These are phyloP conservation scores for Ophthalmolycus amberensis DNA, from an alignment of 2,113 vertebrate species.

Conservation along the genomic window DNA sequence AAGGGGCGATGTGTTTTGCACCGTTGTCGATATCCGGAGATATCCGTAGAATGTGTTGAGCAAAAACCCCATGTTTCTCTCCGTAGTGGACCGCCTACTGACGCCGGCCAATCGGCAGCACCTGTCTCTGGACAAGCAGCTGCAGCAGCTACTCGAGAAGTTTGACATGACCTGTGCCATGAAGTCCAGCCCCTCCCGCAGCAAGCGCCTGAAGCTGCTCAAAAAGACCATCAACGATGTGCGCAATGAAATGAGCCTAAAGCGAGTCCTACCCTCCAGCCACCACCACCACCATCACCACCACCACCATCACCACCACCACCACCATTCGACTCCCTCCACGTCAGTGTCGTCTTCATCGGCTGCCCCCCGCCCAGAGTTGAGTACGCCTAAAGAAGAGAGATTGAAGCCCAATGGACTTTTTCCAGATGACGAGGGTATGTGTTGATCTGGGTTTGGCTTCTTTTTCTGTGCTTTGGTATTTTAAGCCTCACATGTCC, in stretches of 20 bases:
- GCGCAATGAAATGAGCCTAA: slow-evolving; percentile 89
- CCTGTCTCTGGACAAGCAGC: slow-evolving; percentile 91
- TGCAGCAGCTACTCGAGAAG: slow-evolving; percentile 93
- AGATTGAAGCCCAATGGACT: slow-evolving; percentile 59
- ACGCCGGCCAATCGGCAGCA: slow-evolving; percentile 88
- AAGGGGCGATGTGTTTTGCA: slow-evolving; percentile 57
- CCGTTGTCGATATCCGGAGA: neutral
- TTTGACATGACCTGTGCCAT: slow-evolving; percentile 93
- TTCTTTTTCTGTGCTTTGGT: neutral
- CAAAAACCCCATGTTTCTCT: neutral
- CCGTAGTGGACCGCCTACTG: slow-evolving; percentile 92
- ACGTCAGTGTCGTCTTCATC: slow-evolving; percentile 28
- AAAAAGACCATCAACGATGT: slow-evolving; percentile 93
- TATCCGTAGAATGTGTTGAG: neutral
- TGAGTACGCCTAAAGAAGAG: slow-evolving; percentile 45
- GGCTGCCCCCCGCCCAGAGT: slow-evolving; percentile 5
- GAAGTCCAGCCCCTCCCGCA: slow-evolving; percentile 96
- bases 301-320: slow-evolving; percentile 3
- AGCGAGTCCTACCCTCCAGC: slow-evolving; percentile 81
- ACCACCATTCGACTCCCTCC: slow-evolving; percentile 27
- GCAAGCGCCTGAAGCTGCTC: slow-evolving; percentile 93
- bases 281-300: slow-evolving; percentile 38
- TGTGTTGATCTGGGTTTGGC: neutral
- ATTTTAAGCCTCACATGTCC: slow-evolving; percentile 4
- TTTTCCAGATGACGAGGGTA: slow-evolving; percentile 75